Base-by-base conservation (phyloP, 2,113 vertebrate species). In the Motacilla tschutschensis region DNA sequence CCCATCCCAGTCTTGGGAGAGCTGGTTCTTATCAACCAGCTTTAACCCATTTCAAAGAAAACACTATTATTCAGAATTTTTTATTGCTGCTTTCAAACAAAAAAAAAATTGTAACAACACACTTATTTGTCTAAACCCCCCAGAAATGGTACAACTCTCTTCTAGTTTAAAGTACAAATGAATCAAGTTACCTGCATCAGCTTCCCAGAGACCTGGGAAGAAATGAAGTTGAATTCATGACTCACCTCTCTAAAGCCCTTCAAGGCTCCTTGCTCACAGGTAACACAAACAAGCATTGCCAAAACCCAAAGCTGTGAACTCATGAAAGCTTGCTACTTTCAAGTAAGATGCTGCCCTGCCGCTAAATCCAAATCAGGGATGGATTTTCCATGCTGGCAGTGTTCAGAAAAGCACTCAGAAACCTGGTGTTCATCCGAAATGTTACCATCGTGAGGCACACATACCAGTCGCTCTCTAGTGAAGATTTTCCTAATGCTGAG, bases 401-500 rank as follows among this genome's bases (percentile, higher is more conserved):
- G 3, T 44, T 58, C 60, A 76, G 69, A 94, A 80, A 84, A 94
- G 55, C 76, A 74, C 88, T 92, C 75, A 83, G 88, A 88, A 91
- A 65, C 84, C 88, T 64, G 86, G 90, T 58, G 70, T 76, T 94
- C 91, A 74, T 78, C 67, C 1, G n/a, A 85, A 95, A 89, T 80
- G 88, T 76, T 53, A 88, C 87, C 74, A 63, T 85, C 54, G 31
- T 94, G 72, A 87, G 89, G 88, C 83, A 86, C 66, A 70, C 46
- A 95, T 89, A 95, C 57, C 83, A 85, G 91, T 19, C 88, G 38
- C 92, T 89, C 87, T 51, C 76, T 31, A 87, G 93, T 55, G 57
- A 94, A 77, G 82, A 92, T 95, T 94, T 94, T 88, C 96, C 78
- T 92, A 89, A 74, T 44, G 53, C 90, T 89, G 88, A 95, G 79